phyloP scores from a whole-genome alignment of 2,888 invertebrate genomes.

The Mythimna impura region DNA sequence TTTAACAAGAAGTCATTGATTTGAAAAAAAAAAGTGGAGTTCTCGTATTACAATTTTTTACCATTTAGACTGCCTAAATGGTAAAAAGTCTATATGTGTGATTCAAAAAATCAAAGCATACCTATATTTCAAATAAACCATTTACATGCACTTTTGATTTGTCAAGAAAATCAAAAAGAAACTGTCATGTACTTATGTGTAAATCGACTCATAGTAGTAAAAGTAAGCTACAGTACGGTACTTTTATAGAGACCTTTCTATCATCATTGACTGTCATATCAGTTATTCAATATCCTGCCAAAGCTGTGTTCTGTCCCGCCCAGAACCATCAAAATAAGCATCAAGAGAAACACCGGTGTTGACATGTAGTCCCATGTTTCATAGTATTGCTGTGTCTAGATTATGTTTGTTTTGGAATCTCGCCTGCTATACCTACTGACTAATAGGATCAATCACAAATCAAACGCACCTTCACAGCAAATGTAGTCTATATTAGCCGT shows the following conservation, averaged over 20 bases:
- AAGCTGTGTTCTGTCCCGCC: conserved; percentile 21
- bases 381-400: background rate
- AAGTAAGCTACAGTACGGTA: background rate
- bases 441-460: background rate
- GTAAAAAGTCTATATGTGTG: no score
- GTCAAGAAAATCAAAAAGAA: no score
- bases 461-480: no score
- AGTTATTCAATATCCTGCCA: conserved; percentile 1
- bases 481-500: no score
- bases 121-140: no score
- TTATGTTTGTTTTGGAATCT: background rate
- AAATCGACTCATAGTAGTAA: background rate
- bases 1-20: background rate
- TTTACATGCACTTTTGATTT: no score
- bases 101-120: no score
- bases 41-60: background rate
- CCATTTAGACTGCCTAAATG: background rate
- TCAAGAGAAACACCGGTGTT: background rate
- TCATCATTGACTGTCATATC: background rate
- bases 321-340: background rate
- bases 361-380: background rate
- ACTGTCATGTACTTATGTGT: background rate
- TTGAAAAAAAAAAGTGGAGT: background rate
- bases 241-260: background rate
- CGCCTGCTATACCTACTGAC: background rate